Percentiles rank a stretch among this genome's conserved stretches.
Evolutionary conservation across 2,113 vertebrate genomes (phyloP).

Genomic region (Labrus mixtus): DNA sequence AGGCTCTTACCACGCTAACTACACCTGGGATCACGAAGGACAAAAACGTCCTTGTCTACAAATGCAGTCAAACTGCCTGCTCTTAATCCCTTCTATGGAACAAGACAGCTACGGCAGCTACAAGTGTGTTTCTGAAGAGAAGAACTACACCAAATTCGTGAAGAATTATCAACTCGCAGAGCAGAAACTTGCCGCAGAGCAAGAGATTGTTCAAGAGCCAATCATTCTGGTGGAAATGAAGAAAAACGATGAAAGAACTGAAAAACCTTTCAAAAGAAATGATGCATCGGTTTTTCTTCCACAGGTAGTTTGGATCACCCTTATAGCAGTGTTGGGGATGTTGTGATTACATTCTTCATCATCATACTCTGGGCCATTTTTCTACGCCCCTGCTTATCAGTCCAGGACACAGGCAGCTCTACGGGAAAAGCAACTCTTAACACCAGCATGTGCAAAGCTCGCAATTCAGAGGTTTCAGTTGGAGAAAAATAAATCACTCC

Average conservation of each 20-base stretch:
- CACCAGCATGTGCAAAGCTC: not conserved
- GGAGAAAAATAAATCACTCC: not conserved
- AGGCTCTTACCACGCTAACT: conserved; percentile 82
- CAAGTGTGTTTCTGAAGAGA: conserved; percentile 77
- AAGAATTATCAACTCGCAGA: conserved; percentile 60
- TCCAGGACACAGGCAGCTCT: not conserved
- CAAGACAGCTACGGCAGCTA: conserved; percentile 70
- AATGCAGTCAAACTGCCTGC: conserved; percentile 75
- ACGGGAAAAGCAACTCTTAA: not conserved
- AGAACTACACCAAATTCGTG: conserved; percentile 67
- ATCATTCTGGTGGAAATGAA: not conserved
- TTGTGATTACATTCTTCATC: not conserved
- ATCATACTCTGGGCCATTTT: not conserved
- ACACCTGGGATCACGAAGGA: conserved; percentile 75
- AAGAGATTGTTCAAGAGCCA: no score
- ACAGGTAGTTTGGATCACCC: not conserved
- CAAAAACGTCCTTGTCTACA: conserved; percentile 67
- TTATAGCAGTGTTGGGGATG: conserved; percentile 17
- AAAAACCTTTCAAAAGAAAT: not conserved
- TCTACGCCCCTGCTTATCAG: not conserved
- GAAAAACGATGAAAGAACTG: fast-evolving
- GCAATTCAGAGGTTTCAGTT: not conserved
- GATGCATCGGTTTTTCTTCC: conserved; percentile 18
- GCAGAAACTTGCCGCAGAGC: not conserved
- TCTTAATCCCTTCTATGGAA: conserved; percentile 77